Percentiles rank a stretch among this genome's conserved stretches.
phyloP scores from a whole-genome alignment of 2,888 invertebrate genomes.

The Tipula vernalis region DNA sequence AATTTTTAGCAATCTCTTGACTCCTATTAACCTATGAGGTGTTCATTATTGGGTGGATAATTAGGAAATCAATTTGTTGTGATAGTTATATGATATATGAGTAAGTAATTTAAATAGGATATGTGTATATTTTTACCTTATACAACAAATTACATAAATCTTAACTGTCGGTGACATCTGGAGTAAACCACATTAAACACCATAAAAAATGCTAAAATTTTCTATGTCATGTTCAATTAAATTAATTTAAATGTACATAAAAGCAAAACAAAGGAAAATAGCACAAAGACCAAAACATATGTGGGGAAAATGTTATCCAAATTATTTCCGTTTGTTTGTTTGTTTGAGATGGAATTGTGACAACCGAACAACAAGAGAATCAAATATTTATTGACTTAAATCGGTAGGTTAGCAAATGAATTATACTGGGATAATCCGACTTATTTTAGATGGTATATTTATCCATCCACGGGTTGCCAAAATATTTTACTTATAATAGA shows the following conservation, averaged over 20 bases:
- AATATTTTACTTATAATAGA: not conserved
- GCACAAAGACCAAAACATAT: not conserved
- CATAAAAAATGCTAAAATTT: not conserved
- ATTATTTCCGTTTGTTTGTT: not conserved
- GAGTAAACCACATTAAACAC: not conserved
- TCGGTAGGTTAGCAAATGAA: not conserved
- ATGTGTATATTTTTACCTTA: too few relatives aligned
- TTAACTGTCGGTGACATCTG: not conserved
- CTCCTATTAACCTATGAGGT: not conserved
- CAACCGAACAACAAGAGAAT: not conserved
- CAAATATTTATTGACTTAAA: not conserved
- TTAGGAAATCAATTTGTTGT: not conserved
- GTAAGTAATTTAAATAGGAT: too few relatives aligned
- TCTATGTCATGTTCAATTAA: not conserved
- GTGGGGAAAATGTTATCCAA: not conserved
- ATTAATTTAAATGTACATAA: not conserved
- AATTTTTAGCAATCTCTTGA: not conserved
- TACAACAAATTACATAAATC: not conserved
- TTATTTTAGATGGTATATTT: not conserved
- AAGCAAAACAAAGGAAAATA: not conserved
- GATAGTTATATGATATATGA: not conserved
- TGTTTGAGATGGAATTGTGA: not conserved
- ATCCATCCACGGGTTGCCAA: not conserved
- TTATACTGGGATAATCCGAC: not conserved
- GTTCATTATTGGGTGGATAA: not conserved